Conservation (phyloP, 2,113 vertebrate genomes). For the Laterallus jamaicensis region DNA sequence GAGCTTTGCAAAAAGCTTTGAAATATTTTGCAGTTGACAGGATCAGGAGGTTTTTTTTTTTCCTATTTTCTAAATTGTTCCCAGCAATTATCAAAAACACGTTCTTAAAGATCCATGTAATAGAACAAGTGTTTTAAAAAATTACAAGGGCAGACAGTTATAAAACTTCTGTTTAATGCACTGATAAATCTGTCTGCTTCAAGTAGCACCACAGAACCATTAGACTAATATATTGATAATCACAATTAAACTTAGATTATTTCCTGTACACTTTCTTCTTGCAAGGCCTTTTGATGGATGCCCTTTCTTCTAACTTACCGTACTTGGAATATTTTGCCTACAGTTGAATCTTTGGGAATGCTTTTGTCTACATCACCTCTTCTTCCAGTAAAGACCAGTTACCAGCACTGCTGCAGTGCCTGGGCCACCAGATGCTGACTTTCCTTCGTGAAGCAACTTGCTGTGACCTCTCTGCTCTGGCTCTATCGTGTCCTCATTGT, state of each 20-base stretch:
- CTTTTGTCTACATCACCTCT: not conserved
- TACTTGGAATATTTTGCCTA: not conserved
- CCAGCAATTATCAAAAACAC: not conserved
- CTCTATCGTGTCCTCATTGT: conserved; percentile 77
- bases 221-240: not conserved
- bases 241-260: not conserved
- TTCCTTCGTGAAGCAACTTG: not conserved
- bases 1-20: not conserved
- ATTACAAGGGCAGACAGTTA: not conserved
- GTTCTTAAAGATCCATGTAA: not conserved
- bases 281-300: not conserved
- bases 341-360: not conserved
- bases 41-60: not conserved
- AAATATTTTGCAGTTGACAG: not conserved
- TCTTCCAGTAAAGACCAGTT: not conserved
- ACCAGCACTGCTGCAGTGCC: not conserved
- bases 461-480: not conserved
- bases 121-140: not conserved
- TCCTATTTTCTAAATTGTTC: not conserved
- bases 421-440: not conserved
- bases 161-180: not conserved
- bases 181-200: not conserved
- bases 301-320: not conserved
- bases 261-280: not conserved
- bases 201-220: not conserved